Conservation (phyloP, 2,888 invertebrate genomes). For the Priocnemis perturbator region DNA sequence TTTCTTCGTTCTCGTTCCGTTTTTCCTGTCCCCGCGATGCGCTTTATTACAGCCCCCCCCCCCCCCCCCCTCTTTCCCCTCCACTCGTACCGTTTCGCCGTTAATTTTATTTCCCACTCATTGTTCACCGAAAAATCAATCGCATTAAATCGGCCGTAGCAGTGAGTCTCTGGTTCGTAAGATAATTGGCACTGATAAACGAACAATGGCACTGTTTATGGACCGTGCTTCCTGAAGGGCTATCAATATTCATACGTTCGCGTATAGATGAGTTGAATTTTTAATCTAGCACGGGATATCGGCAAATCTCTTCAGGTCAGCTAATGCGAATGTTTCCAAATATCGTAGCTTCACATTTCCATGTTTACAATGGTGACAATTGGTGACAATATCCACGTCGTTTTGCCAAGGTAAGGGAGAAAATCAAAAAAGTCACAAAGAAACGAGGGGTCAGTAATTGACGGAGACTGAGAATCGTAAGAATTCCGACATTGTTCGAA, state of each 20-base stretch:
- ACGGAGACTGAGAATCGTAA: too few species aligned
- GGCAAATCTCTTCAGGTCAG: not conserved
- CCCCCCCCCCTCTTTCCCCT: conserved; percentile 8
- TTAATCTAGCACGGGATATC: not conserved
- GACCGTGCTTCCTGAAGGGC: not conserved
- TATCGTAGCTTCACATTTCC: not conserved
- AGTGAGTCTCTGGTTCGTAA: conserved; percentile 19
- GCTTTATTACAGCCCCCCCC: conserved; percentile 33
- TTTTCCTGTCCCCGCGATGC: conserved; percentile 13
- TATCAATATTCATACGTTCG: not conserved
- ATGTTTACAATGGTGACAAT: not conserved
- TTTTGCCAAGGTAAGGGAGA: too few species aligned
- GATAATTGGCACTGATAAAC: conserved; percentile 35
- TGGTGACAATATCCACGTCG: too few species aligned
- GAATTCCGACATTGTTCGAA: too few species aligned
- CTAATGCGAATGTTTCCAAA: not conserved
- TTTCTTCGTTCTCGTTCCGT: conserved; percentile 17
- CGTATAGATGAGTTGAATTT: not conserved
- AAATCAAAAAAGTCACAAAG: too few species aligned
- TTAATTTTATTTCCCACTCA: not conserved
- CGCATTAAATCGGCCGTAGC: conserved; percentile 28
- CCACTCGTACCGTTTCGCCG: conserved; percentile 15
- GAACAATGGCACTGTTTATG: not conserved
- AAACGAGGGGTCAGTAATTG: too few species aligned
- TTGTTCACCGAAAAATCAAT: conserved; percentile 27